Evolutionary conservation across 2,113 vertebrate genomes (phyloP).

Genomic region (Leptosomus discolor): DNA sequence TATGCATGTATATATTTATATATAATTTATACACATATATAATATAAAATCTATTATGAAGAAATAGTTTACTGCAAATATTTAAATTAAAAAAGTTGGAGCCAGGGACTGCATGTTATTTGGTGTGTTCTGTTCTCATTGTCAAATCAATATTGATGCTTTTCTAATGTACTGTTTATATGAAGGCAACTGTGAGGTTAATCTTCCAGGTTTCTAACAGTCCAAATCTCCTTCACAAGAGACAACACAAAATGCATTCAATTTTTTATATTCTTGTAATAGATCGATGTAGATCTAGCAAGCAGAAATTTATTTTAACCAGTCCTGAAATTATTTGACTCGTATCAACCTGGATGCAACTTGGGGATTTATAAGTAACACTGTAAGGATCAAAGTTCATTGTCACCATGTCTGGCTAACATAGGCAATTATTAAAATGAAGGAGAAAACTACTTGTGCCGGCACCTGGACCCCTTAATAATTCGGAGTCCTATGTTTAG

Average conservation of each 20-base stretch:
- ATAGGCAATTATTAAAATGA: not conserved
- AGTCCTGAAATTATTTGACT: not conserved
- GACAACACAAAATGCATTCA: not conserved
- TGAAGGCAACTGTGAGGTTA: not conserved
- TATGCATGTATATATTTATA: not conserved
- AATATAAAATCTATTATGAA: not conserved
- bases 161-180: not conserved
- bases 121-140: not conserved
- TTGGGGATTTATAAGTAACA: not conserved
- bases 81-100: not conserved
- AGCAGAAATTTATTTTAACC: not conserved
- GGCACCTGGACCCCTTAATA: slow-evolving; percentile 10
- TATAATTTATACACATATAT: not conserved
- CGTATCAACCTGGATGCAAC: not conserved
- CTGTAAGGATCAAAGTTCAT: not conserved
- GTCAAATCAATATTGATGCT: not conserved
- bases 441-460: not conserved
- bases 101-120: not conserved
- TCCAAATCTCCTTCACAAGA: not conserved
- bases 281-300: not conserved
- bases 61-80: not conserved
- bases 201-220: not conserved
- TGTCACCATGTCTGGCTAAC: not conserved
- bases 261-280: not conserved
- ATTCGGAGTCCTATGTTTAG: slow-evolving; percentile 33